Evolutionary conservation across 2,113 vertebrate species (phyloP).

Genomic region (Sprattus sprattus): DNA sequence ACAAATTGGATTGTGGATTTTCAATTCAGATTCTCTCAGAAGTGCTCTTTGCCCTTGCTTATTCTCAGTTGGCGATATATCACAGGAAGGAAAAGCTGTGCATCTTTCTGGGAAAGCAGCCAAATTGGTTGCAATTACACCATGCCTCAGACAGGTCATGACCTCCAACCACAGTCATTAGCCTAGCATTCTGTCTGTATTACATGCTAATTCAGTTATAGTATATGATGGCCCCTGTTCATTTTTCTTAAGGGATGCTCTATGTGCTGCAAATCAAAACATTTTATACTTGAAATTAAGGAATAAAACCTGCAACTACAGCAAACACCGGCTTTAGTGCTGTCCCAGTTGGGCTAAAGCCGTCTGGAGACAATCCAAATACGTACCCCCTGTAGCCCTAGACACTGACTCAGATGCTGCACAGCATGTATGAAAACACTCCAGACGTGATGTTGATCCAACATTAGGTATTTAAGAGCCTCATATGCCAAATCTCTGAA

Average conservation of each 20-base stretch:
- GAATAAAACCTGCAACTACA: not conserved
- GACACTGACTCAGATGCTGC: not conserved
- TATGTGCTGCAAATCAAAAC: not conserved
- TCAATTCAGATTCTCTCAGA: no score
- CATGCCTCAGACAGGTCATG: not conserved
- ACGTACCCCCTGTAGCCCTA: not conserved
- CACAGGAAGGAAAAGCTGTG: not conserved
- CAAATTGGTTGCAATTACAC: slow-evolving; percentile 2
- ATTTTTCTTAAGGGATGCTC: not conserved
- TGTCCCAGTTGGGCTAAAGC: not conserved
- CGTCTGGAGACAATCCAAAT: not conserved
- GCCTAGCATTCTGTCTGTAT: not conserved
- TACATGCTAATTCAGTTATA: not conserved
- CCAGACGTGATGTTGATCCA: not conserved
- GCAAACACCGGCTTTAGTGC: not conserved
- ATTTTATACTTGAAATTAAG: not conserved
- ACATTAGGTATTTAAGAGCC: not conserved
- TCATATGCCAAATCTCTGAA: not conserved
- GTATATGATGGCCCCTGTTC: not conserved
- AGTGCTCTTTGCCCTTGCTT: no score
- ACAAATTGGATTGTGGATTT: no score
- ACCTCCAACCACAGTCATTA: not conserved
- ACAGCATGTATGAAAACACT: not conserved
- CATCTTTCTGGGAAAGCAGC: not conserved
- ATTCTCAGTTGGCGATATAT: not conserved